These are phyloP conservation scores for Vombatus ursinus DNA, from an alignment of 2,113 vertebrate species.

Conservation along the genomic window DNA sequence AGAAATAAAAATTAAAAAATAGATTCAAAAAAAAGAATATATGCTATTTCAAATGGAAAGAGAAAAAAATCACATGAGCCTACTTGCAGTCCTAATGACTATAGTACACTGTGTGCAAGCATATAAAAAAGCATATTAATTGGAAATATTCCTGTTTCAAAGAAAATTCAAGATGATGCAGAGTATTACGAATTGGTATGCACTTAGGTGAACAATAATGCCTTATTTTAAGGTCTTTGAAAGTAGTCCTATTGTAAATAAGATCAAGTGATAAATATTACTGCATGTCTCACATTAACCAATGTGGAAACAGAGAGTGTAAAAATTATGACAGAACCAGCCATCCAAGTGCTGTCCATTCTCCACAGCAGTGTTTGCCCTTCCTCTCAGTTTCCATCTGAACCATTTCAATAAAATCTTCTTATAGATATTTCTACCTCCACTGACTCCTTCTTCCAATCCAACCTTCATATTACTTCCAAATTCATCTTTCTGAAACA, in stretches of 20 bases:
- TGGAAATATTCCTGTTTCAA: background rate
- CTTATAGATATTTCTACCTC: background rate
- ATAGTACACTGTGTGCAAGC: background rate
- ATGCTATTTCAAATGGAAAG: slow-evolving; percentile 32
- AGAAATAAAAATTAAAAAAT: no score
- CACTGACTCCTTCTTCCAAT: background rate
- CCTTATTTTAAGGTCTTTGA: slow-evolving; percentile 6
- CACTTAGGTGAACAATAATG: background rate
- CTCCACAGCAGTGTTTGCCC: background rate
- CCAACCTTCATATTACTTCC: background rate
- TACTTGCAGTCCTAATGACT: background rate
- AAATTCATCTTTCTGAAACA: background rate
- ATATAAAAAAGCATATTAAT: background rate
- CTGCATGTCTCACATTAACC: slow-evolving; percentile 8
- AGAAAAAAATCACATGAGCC: slow-evolving; percentile 34
- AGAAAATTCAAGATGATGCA: slow-evolving; percentile 36
- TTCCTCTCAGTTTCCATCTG: background rate
- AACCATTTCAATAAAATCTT: background rate
- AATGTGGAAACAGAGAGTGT: background rate
- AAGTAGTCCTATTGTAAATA: slow-evolving; percentile 14
- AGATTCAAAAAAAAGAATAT: no score
- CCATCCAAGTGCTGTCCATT: background rate
- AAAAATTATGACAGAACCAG: background rate
- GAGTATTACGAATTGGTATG: slow-evolving; percentile 4
- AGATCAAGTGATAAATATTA: slow-evolving; percentile 1